These are phyloP conservation scores for Acanthiza pusilla DNA, from an alignment of 2,797 vertebrate species.

Conservation along the genomic window DNA sequence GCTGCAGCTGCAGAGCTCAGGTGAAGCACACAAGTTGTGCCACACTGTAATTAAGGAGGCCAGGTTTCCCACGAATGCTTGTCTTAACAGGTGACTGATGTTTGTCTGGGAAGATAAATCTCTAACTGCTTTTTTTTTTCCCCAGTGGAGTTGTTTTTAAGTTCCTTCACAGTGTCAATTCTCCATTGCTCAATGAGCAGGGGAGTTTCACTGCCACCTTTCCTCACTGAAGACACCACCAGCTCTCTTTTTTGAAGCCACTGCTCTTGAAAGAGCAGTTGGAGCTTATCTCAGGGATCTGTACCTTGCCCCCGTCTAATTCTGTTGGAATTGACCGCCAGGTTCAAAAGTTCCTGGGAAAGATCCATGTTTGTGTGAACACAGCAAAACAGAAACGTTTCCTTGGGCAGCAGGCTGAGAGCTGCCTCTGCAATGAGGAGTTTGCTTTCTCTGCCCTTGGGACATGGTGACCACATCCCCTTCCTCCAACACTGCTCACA, in stretches of 20 bases:
- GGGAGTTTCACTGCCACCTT: not conserved
- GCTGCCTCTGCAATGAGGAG: not conserved
- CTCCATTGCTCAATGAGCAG: not conserved
- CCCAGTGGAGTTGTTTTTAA: not conserved
- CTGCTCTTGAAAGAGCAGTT: not conserved
- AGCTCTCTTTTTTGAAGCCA: not conserved
- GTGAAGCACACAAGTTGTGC: not conserved
- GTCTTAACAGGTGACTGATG: not conserved
- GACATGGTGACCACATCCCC: not conserved
- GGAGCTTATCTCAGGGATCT: not conserved
- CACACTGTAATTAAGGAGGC: not conserved
- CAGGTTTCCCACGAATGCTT: not conserved
- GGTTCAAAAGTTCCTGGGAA: constrained; percentile 19
- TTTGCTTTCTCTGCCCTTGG: not conserved
- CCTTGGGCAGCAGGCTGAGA: not conserved
- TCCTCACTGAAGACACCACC: not conserved
- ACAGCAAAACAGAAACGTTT: not conserved
- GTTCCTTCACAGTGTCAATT: not conserved
- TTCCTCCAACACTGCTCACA: not conserved
- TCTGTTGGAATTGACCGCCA: not conserved
- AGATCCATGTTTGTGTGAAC: not conserved
- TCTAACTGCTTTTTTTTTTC: not conserved
- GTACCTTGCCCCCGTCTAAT: not conserved
- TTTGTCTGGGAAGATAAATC: not conserved
- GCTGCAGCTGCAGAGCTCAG: not conserved